phyloP scores from a whole-genome alignment of 2,113 vertebrate genomes.

The Globicephala melas region DNA sequence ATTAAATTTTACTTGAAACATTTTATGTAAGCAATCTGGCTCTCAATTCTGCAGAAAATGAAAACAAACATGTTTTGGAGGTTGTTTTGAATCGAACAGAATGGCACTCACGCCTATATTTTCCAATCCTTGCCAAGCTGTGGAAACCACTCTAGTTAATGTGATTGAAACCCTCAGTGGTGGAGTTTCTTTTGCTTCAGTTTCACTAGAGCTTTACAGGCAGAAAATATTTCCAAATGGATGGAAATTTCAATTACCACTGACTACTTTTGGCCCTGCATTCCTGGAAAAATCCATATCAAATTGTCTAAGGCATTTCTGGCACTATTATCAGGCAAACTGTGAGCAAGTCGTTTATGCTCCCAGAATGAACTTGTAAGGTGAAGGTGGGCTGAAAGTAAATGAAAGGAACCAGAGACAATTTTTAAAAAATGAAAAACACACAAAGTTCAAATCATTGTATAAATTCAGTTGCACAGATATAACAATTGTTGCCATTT shows the following conservation, averaged over 20 bases:
- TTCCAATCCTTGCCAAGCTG: not conserved
- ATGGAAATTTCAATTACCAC: not conserved
- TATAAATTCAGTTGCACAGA: not conserved
- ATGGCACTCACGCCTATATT: not conserved
- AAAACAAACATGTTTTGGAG: not conserved
- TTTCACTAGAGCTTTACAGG: not conserved
- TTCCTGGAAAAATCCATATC: not conserved
- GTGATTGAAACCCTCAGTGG: not conserved
- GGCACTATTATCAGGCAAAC: not conserved
- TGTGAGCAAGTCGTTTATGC: not conserved
- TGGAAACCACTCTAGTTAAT: not conserved
- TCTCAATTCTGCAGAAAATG: not conserved
- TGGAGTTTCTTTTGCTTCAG: not conserved
- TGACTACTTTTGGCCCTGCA: not conserved
- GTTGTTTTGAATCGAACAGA: not conserved
- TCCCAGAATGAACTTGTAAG: not conserved
- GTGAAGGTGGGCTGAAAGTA: not conserved
- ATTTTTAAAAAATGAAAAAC: not conserved
- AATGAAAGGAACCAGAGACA: not conserved
- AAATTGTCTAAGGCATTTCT: not conserved
- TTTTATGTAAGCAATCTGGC: not conserved
- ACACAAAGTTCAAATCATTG: not conserved
- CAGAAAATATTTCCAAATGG: not conserved
- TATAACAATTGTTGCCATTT: not conserved
- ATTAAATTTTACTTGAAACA: not conserved